Evolutionary conservation across 2,797 vertebrate species (phyloP).

Genomic region (Rhodeus uyekii): DNA sequence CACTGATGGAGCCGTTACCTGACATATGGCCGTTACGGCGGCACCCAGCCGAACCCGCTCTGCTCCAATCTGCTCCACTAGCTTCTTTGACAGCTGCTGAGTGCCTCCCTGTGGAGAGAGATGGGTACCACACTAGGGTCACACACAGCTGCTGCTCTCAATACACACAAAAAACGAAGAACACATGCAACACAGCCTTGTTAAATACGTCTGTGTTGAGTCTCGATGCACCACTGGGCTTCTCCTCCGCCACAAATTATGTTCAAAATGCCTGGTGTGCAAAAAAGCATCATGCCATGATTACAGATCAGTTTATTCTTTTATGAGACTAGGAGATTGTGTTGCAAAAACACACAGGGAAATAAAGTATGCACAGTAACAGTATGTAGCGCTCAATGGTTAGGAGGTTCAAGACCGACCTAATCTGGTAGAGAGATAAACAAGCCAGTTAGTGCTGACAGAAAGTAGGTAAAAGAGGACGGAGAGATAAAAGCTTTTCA

Average conservation of each 20-base stretch:
- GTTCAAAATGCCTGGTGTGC: not conserved
- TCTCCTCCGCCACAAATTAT: not conserved
- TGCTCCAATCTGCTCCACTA: constrained; percentile 70
- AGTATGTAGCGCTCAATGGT: not conserved
- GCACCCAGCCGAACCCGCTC: constrained; percentile 71
- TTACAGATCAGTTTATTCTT: constrained; percentile 7
- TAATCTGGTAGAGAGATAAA: constrained; percentile 19
- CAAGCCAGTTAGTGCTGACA: not conserved
- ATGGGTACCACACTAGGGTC: constrained; percentile 47
- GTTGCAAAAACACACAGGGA: not conserved
- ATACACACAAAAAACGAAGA: not conserved
- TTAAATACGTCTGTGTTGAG: not conserved
- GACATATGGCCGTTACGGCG: constrained; percentile 77
- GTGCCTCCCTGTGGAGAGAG: constrained; percentile 78
- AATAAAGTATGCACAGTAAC: not conserved
- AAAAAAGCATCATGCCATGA: not conserved
- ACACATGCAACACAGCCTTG: not conserved
- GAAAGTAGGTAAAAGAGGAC: constrained; percentile 19
- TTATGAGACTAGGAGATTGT: not conserved
- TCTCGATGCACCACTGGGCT: not conserved
- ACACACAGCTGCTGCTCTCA: not conserved
- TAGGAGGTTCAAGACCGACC: not conserved
- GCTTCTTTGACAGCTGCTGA: constrained; percentile 76
- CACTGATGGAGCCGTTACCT: constrained; percentile 76
- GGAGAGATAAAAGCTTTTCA: constrained; percentile 1